These are phyloP conservation scores for Ficedula albicollis DNA, from an alignment of 2,797 vertebrate genomes.

Conservation along the genomic window DNA sequence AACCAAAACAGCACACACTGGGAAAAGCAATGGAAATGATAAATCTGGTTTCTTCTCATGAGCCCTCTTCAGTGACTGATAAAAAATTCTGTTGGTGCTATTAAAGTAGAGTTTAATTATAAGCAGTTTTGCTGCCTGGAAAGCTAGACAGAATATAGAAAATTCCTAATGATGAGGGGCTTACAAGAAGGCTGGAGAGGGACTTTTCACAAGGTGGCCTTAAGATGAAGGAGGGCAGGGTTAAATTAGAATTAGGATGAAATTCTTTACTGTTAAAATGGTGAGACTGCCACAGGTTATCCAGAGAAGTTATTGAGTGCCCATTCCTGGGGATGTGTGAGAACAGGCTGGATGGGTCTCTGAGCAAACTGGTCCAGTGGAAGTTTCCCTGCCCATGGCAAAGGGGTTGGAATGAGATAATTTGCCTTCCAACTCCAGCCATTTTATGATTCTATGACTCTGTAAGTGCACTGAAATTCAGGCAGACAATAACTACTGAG, in stretches of 20 bases:
- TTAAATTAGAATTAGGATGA: background rate
- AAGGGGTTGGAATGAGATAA: background rate
- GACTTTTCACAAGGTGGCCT: background rate
- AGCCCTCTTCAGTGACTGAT: background rate
- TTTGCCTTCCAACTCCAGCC: background rate
- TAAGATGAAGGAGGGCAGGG: background rate
- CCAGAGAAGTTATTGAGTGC: background rate
- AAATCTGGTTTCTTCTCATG: background rate
- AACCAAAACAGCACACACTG: background rate
- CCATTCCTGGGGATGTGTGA: background rate
- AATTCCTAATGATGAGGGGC: background rate
- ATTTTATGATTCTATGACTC: background rate
- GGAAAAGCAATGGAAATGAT: background rate
- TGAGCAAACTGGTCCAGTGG: background rate
- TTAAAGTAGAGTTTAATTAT: background rate
- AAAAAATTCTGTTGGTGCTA: background rate
- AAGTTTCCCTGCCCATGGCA: background rate
- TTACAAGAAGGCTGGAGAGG: background rate
- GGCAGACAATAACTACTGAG: background rate
- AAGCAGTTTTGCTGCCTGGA: background rate
- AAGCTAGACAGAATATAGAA: background rate
- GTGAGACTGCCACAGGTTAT: background rate
- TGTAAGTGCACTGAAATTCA: background rate
- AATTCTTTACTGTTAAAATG: background rate
- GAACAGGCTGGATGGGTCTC: background rate